Conservation (phyloP, 2,888 invertebrate genomes). For the Drosophila meridionalis region DNA sequence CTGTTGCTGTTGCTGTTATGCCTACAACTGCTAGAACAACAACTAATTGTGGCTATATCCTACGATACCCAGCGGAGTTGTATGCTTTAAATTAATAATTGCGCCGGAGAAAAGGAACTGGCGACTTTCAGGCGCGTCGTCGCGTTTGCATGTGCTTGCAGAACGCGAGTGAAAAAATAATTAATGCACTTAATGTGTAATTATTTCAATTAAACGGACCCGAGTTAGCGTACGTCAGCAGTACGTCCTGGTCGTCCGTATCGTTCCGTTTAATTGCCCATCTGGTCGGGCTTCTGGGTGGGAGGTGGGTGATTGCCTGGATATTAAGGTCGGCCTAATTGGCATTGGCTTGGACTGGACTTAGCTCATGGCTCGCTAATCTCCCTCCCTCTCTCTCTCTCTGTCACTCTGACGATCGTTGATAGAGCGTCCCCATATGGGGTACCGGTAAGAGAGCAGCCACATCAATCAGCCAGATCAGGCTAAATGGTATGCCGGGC, state of each 20-base stretch:
- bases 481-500: constrained; percentile 52
- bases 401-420: constrained; percentile 43
- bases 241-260: constrained; percentile 38
- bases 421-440: constrained; percentile 52
- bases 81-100: constrained; percentile 80
- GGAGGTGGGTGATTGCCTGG: constrained; percentile 13
- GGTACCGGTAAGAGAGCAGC: constrained; percentile 29
- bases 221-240: constrained; percentile 27
- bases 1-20: constrained; percentile 27
- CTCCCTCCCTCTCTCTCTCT: neutral
- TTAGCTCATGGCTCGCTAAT: constrained; percentile 10
- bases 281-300: constrained; percentile 7
- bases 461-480: constrained; percentile 63
- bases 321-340: constrained; percentile 72
- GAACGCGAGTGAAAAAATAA: constrained; percentile 69
- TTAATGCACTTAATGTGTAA: constrained; percentile 83
- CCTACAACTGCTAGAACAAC: constrained; percentile 29
- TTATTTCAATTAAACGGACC: constrained; percentile 82
- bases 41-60: constrained; percentile 60
- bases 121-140: constrained; percentile 65
- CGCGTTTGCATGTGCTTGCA: constrained; percentile 63
- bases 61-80: constrained; percentile 72
- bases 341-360: constrained; percentile 39
- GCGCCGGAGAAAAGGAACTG: constrained; percentile 59
- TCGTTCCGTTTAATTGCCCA: constrained; percentile 56